Evolutionary conservation across 1,140 invertebrate genomes (phyloP).

Genomic region (Steinernema feltiae): DNA sequence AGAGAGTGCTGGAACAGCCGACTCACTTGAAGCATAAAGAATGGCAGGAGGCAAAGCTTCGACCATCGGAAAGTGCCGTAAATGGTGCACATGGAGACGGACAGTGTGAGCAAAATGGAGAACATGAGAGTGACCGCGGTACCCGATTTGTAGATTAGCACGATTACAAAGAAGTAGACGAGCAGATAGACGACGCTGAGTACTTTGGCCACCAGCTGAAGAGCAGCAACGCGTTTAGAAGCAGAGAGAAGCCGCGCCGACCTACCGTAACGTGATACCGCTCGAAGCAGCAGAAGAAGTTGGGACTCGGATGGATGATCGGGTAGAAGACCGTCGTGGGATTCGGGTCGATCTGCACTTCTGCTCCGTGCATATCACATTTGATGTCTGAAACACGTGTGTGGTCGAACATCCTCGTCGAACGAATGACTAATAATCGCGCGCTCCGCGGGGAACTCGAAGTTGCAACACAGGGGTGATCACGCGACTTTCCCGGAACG

Average conservation of each 20-base stretch:
- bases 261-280: slow-evolving; percentile 40
- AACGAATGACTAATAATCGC: neutral
- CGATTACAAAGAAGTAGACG: slow-evolving; percentile 22
- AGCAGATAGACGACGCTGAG: slow-evolving; percentile 26
- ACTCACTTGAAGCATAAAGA: slow-evolving; percentile 40
- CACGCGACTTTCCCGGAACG: too few species aligned
- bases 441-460: neutral
- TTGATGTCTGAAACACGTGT: neutral
- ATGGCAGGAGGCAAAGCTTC: slow-evolving; percentile 42
- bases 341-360: slow-evolving; percentile 10
- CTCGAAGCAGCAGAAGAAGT: slow-evolving; percentile 43
- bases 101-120: slow-evolving; percentile 30
- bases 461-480: neutral
- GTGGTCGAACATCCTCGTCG: neutral
- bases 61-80: slow-evolving; percentile 42
- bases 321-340: slow-evolving; percentile 22
- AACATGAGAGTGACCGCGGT: slow-evolving; percentile 42
- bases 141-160: slow-evolving; percentile 34
- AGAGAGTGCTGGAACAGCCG: neutral
- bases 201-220: slow-evolving; percentile 41
- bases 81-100: slow-evolving; percentile 37
- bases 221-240: neutral
- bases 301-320: slow-evolving; percentile 35
- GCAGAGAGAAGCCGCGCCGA: neutral
- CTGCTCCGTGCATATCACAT: slow-evolving; percentile 5